A percentile compares a stretch with the other conserved stretches of the same genome.
phyloP scores from a whole-genome alignment of 2,888 invertebrate genomes.

The Himalopsyche anomala region DNA sequence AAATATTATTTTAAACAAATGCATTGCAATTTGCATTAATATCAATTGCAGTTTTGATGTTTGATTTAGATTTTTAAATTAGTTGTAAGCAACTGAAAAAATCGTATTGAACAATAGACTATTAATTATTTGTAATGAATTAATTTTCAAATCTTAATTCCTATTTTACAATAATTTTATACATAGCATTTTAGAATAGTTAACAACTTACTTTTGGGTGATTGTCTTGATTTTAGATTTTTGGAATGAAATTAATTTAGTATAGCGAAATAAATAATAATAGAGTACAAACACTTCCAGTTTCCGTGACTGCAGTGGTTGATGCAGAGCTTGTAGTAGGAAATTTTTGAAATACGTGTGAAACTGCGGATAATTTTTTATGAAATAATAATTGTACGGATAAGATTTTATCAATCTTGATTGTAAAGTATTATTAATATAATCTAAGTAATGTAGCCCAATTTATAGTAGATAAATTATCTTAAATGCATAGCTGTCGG shows the following conservation, averaged over 20 bases:
- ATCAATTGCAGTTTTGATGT: neutral
- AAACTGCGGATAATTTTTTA: neutral
- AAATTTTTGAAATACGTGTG: neutral
- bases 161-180: too few relatives aligned
- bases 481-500: constrained; percentile 15
- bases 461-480: neutral
- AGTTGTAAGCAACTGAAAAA: neutral
- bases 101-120: too few relatives aligned
- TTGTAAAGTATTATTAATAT: constrained; percentile 1
- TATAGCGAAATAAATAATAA: neutral
- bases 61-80: neutral
- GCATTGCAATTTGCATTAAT: too few relatives aligned
- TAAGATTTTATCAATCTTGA: neutral
- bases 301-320: neutral
- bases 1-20: too few relatives aligned
- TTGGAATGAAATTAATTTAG: too few relatives aligned
- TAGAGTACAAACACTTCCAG: neutral
- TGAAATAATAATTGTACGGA: neutral
- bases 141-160: too few relatives aligned
- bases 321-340: neutral
- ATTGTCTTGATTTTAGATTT: too few relatives aligned
- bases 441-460: neutral
- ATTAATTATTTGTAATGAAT: too few relatives aligned
- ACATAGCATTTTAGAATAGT: too few relatives aligned
- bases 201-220: too few relatives aligned